Percentiles rank a stretch among this genome's conserved stretches.
Conservation (phyloP, 2,888 invertebrate genomes). For the Herminia tarsipennalis region DNA sequence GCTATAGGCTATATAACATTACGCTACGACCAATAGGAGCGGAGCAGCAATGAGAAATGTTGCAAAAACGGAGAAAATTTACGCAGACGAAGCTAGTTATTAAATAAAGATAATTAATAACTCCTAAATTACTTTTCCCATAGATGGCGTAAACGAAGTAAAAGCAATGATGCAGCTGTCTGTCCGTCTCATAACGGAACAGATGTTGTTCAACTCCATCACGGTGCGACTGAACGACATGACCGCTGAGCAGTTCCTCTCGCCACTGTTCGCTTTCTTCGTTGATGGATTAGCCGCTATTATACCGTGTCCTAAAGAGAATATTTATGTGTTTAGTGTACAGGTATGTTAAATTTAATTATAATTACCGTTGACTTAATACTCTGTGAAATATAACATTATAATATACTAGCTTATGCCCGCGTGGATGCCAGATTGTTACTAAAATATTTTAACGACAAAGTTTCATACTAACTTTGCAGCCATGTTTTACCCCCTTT, state of each 20-base stretch:
- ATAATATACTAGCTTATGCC: too few species aligned
- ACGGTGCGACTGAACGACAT: conserved; percentile 97
- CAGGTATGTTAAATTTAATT: conserved; percentile 88
- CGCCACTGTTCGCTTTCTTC: conserved; percentile 94
- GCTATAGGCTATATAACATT: too few species aligned
- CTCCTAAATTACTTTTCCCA: neutral
- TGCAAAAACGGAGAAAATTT: too few species aligned
- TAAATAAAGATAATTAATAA: too few species aligned
- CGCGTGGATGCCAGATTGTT: too few species aligned
- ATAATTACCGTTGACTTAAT: too few species aligned
- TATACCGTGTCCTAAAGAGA: conserved; percentile 96
- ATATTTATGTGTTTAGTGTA: conserved; percentile 96
- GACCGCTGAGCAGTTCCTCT: conserved; percentile 96
- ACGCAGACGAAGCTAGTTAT: neutral
- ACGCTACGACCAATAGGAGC: too few species aligned
- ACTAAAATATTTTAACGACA: too few species aligned
- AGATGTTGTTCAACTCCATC: conserved; percentile 97
- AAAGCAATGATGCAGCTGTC: conserved; percentile 96
- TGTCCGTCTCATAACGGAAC: conserved; percentile 96
- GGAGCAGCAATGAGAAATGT: too few species aligned
- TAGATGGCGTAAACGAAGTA: conserved; percentile 97
- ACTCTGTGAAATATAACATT: too few species aligned
- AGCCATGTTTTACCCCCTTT: too few species aligned
- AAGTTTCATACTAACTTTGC: too few species aligned
- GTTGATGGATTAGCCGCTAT: conserved; percentile 96